A percentile compares a stretch with the other conserved stretches of the same genome.
Evolutionary conservation across 2,797 vertebrate species (phyloP).

Genomic region (Leptatherina wallacei): DNA sequence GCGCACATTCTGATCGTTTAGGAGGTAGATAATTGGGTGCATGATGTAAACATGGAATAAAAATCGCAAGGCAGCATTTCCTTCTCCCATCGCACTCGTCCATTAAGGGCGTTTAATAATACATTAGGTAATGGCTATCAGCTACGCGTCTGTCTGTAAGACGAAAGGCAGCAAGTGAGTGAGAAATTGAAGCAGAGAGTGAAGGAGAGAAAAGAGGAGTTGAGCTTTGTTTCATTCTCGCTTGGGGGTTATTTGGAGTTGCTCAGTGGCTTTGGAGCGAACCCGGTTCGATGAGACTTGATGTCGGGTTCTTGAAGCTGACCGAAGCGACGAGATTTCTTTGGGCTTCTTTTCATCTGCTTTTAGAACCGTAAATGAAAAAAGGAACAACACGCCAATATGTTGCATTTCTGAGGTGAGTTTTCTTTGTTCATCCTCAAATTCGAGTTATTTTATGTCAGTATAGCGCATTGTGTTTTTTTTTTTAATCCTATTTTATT

Average conservation of each 20-base stretch:
- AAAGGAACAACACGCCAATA: slow-evolving; percentile 22
- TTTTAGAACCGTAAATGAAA: slow-evolving; percentile 22
- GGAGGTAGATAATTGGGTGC: slow-evolving; percentile 30
- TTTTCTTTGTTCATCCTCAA: slow-evolving; percentile 55
- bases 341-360: not conserved
- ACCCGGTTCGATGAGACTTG: slow-evolving; percentile 12
- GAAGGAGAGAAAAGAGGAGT: slow-evolving; percentile 51
- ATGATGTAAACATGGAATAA: slow-evolving; percentile 72
- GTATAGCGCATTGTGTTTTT: no score
- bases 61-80: slow-evolving; percentile 49
- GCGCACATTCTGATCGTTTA: slow-evolving; percentile 32
- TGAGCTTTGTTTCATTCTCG: slow-evolving; percentile 59
- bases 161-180: slow-evolving; percentile 22
- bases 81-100: slow-evolving; percentile 28
- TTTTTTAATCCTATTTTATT: no score
- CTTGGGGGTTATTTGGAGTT: slow-evolving; percentile 57
- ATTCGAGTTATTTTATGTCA: not conserved
- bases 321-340: slow-evolving; percentile 16
- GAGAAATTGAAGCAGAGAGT: slow-evolving; percentile 37
- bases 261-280: slow-evolving; percentile 28
- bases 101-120: slow-evolving; percentile 61
- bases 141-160: slow-evolving; percentile 47
- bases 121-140: slow-evolving; percentile 40
- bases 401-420: slow-evolving; percentile 65
- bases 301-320: slow-evolving; percentile 40